Conservation (phyloP, 2,113 vertebrate species). For the Clupea harengus region DNA sequence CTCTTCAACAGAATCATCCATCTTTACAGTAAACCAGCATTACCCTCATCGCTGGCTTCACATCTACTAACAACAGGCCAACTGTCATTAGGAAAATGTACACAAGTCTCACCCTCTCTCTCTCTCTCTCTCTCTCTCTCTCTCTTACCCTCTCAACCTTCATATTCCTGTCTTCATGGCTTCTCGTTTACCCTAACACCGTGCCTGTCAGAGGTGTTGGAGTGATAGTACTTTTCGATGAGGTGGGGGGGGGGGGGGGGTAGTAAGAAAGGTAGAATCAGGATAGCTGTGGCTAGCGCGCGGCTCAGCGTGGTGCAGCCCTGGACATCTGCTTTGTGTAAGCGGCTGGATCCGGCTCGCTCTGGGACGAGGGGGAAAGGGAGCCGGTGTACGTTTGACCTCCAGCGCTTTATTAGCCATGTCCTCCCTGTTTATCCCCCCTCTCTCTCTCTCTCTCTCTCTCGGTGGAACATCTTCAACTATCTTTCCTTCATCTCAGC, state of each 20-base stretch:
- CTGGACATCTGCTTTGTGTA: conserved; percentile 63
- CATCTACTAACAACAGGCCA: not conserved
- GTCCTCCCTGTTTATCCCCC: conserved; percentile 39
- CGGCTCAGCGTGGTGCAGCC: conserved; percentile 31
- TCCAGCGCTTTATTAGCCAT: conserved; percentile 51
- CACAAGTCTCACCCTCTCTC: not conserved
- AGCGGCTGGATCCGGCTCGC: conserved; percentile 29
- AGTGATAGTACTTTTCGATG: not conserved
- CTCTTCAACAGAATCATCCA: not conserved
- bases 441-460: conserved; percentile 13
- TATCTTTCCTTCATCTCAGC: conserved; percentile 42
- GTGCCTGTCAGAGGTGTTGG: not conserved
- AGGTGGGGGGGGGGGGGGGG: not conserved
- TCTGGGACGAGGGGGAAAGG: conserved; percentile 9
- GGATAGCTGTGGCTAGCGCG: conserved; percentile 43
- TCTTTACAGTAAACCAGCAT: conserved; percentile 13
- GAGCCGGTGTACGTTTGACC: conserved; percentile 50
- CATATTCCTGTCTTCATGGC: not conserved
- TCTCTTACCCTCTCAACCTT: not conserved
- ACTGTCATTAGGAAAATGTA: not conserved
- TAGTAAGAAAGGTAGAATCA: not conserved
- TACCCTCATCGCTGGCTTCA: not conserved
- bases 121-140: not conserved
- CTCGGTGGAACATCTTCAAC: conserved; percentile 51
- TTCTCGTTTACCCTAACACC: not conserved